A percentile compares a stretch with the other conserved stretches of the same genome.
These are phyloP conservation scores for Eira barbara DNA, from an alignment of 2,113 vertebrate species.

Conservation along the genomic window DNA sequence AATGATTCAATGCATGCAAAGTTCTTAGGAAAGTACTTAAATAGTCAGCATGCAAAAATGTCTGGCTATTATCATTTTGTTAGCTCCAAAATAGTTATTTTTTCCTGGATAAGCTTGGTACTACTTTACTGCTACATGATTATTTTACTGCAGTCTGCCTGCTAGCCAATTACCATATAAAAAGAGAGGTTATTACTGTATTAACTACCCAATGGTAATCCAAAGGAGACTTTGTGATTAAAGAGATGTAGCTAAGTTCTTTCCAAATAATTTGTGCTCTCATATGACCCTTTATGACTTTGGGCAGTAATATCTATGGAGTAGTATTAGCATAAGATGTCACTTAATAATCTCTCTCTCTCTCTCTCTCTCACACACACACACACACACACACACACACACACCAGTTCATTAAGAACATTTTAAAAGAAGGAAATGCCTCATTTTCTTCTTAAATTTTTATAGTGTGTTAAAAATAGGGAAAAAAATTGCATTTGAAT, in stretches of 20 bases:
- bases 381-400: not conserved
- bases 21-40: not conserved
- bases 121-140: not conserved
- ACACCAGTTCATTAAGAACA: not conserved
- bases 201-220: not conserved
- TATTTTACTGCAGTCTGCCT: not conserved
- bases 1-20: not conserved
- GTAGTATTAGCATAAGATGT: not conserved
- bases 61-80: not conserved
- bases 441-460: not conserved
- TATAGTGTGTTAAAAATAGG: not conserved
- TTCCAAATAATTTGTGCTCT: not conserved
- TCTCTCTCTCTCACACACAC: too few relatives aligned
- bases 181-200: not conserved
- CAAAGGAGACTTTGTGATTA: not conserved
- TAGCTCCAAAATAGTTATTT: not conserved
- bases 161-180: slow-evolving; percentile 15
- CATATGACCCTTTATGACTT: not conserved
- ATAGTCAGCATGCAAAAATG: not conserved
- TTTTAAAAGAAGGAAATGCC: not conserved
- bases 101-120: not conserved
- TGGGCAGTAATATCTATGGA: not conserved
- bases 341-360: not conserved
- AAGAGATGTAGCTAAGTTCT: not conserved
- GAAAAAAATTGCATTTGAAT: not conserved